Conservation (phyloP, 2,888 invertebrate genomes). For the Eupithecia insigniata region DNA sequence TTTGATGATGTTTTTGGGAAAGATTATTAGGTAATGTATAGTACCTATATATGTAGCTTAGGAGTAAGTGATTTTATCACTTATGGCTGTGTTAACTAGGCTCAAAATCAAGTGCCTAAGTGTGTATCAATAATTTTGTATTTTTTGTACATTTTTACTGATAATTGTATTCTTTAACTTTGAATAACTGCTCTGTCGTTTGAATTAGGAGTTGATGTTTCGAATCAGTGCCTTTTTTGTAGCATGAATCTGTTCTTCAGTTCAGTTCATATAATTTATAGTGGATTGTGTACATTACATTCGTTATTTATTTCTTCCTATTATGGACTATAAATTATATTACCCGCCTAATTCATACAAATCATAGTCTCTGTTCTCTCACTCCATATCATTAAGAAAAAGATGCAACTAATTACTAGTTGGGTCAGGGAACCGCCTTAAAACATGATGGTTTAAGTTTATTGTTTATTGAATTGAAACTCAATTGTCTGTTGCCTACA, state of each 20-base stretch:
- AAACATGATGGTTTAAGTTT: neutral
- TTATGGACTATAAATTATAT: neutral
- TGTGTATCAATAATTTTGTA: slow-evolving; percentile 42
- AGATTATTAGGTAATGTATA: neutral
- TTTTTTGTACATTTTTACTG: slow-evolving; percentile 43
- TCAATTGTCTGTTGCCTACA: neutral
- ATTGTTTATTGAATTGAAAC: neutral
- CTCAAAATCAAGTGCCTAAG: slow-evolving; percentile 36
- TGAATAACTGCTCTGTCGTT: neutral
- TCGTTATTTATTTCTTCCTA: too few relatives aligned
- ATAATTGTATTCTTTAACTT: neutral
- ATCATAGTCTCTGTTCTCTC: neutral
- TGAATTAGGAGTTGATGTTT: neutral
- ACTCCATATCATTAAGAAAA: neutral
- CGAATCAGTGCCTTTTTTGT: neutral
- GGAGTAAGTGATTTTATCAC: slow-evolving; percentile 37
- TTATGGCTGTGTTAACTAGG: slow-evolving; percentile 53
- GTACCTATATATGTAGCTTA: slow-evolving; percentile 15
- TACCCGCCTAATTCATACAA: neutral
- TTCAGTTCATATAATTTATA: too few relatives aligned
- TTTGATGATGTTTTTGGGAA: slow-evolving; percentile 11
- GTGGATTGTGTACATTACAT: too few relatives aligned
- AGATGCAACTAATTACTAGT: neutral
- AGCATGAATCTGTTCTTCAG: neutral
- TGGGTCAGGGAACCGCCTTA: too few relatives aligned